A percentile compares a stretch with the other conserved stretches of the same genome.
phyloP scores from a whole-genome alignment of 1,140 invertebrate species.

The Drosophila dunni region DNA sequence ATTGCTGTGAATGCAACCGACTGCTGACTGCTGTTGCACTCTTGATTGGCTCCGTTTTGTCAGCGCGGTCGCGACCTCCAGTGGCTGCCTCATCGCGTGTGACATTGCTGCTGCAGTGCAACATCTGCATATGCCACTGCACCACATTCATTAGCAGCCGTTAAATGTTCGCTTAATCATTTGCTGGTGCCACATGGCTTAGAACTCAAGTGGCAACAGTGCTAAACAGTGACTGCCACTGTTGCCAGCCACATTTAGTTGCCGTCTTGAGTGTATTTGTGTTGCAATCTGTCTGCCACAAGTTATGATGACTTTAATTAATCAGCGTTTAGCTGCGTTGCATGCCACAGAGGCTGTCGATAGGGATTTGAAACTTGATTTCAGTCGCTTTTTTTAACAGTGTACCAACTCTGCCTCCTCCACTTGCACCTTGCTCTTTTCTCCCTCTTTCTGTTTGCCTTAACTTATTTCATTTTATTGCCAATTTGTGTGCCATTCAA shows the following conservation, averaged over 20 bases:
- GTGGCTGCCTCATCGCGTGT: conserved; percentile 63
- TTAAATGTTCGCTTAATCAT: conserved; percentile 81
- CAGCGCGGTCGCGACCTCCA: conserved; percentile 68
- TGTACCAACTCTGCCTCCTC: background rate
- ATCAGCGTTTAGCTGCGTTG: conserved; percentile 73
- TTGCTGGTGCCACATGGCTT: conserved; percentile 46
- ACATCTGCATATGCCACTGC: conserved; percentile 47
- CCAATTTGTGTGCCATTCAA: conserved; percentile 64
- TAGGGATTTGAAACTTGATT: background rate
- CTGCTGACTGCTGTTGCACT: conserved; percentile 24
- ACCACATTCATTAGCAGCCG: conserved; percentile 82
- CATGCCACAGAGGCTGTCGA: conserved; percentile 20
- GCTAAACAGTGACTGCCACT: conserved; percentile 46
- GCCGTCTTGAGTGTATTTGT: conserved; percentile 81
- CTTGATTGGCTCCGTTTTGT: conserved; percentile 54
- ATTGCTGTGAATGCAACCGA: conserved; percentile 49
- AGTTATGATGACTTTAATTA: conserved; percentile 78
- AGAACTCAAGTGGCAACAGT: conserved; percentile 48
- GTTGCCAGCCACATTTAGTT: conserved; percentile 50
- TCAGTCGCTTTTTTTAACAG: no score
- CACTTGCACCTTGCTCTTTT: conserved; percentile 7
- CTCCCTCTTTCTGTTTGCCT: conserved; percentile 2
- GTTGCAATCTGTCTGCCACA: conserved; percentile 76
- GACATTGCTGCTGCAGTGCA: conserved; percentile 58
- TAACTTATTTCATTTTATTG: conserved; percentile 56